Base-by-base conservation (phyloP, 2,113 vertebrate species). In the Engraulis encrasicolus region DNA sequence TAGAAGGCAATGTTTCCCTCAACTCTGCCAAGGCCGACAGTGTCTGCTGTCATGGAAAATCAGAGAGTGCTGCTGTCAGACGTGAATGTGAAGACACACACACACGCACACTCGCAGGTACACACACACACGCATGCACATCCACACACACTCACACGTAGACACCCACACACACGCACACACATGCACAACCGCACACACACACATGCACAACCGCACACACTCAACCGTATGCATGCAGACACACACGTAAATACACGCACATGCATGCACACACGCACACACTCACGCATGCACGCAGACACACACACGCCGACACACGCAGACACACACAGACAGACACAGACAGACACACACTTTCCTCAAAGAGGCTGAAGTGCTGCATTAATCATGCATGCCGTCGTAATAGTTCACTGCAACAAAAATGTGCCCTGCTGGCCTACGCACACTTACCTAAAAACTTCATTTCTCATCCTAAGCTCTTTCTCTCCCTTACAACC, bases 11-110 rank as follows among this genome's bases (percentile, higher is more conserved):
- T 90, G 85, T 94, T 95, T 92, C 92, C 91, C 91, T 91, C 80
- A 78, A 88, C 88, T 91, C 89, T 91, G 93, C 94, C 93, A 94
- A 92, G 89, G 93, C 91, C 91, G 89, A 92, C 92, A 92, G 89
- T 45, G 66, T 92, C 91, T 91, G 93, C 92, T 93, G 91, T 95
- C 94, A 94, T 93, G 93, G 92, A 93, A 94, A 93, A 93, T 92
- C 90, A 84, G 90, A 92, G 90, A 23, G 58, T 66, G 58, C 58
- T 49, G 58, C 58, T 49, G 58, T 66, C 58, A 66, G 58, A 31
- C 58, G 27, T 23, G 58, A 12, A 31, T 23, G 7, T 23, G 27
- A 27, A 27, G n/a, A 6, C 54, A 27, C 58, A 66, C 58, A 12
- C n/a, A 23, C 58, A 12, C 6, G 14, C 58, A 66, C 58, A 66